Base-by-base conservation (phyloP, 2,888 invertebrate genomes). In the Acanthoscelides obtectus region DNA sequence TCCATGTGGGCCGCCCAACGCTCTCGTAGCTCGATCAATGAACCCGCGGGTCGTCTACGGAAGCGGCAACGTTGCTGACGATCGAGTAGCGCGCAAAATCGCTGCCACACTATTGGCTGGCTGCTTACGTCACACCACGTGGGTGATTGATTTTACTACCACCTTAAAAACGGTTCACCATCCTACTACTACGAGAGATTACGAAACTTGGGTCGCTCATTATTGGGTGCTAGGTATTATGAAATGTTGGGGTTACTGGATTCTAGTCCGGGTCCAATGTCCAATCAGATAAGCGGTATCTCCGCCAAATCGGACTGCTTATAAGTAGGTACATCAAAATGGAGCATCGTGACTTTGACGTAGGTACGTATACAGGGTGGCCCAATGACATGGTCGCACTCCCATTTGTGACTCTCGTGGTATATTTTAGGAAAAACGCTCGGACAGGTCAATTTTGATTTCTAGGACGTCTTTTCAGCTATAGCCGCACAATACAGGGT, bases 61-160 rank as follows among this genome's bases (percentile, higher is more conserved):
- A 45, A 45, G 5, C 12, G 45, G 45, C 45, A 45, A 45, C 45
- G 17, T 17, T 17, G 45, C 45, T 1, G 12, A 12, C 17, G 17
- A 12, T 45, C 45, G 45, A 45, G 45, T 45, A 45, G 45, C 45
- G 45, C 45, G 45, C 45, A 45, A 45, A 45, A 45, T 45, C 45
- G 45, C 17, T 17, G 45, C 45, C 17, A 45, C 12, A 45, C 17
- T 17, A 45, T 45, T 45, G 45, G 45, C 66, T 69, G 68, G 22
- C 22, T 22, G 22, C 68, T n/a, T 69, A 73, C 69, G 73, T 73
- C 69, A 73, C 66, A 22, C 69, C 71, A 73, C 69, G 73, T 73
- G 71, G 70, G 71, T 73, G 69, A 73, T 73, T 73, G 73, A 73
- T 73, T 73, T 73, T 73, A 70, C 70, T 70, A 70, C 70, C 17